Evolutionary conservation across 2,888 invertebrate species (phyloP), one percentile per base, ranked within the genome.

Genomic region (Scaptomyza polygonia): DNA sequence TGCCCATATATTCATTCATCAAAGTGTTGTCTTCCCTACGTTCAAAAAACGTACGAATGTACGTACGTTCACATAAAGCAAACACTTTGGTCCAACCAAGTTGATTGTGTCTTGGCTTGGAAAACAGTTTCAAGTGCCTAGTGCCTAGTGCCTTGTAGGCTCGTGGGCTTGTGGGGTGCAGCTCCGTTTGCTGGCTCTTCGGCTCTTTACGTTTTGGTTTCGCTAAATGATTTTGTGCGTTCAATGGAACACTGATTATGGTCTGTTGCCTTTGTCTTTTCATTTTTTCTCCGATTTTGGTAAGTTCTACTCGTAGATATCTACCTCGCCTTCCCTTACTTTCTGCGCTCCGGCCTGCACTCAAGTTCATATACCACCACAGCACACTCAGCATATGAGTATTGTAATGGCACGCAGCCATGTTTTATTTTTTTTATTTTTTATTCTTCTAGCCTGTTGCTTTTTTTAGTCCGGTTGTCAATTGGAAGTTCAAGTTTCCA

Each of bases 141-240:
- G 79, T 85, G 73, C 76, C 74, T 77, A 57, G 79, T 40, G 49
- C 36, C 27, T 39, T 27, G 39, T 36, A 9, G 55, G 9, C 61
- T 42, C 34, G n/a, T 61, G 18, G 61, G 39, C 34, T 72, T 69
- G 61, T 73, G 77, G 81, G 77, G 73, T 79, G 79, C 71, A 78
- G 61, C 43, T 25, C 11, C 25, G 25, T 36, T 36, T 27, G 25
- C 49, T 49, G 34, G 14, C 34, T 65, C 57, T 63, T 72, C 55
- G 36, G 53, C 63, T 77, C 72, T 82, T 73, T 72, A 75, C 74
- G 69, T 75, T 82, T 89, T 79, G 90, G 91, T 91, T 91, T 90
- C 91, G 91, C 91, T 91, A 90, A 91, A 91, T 91, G 91, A 91
- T 91, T 91, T 91, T 91, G 91, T 87, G 91, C 91, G 86, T 91